A percentile compares a stretch with the other conserved stretches of the same genome.
Evolutionary conservation across 2,797 vertebrate genomes (phyloP).

Genomic region (Anisognathus igniventris): DNA sequence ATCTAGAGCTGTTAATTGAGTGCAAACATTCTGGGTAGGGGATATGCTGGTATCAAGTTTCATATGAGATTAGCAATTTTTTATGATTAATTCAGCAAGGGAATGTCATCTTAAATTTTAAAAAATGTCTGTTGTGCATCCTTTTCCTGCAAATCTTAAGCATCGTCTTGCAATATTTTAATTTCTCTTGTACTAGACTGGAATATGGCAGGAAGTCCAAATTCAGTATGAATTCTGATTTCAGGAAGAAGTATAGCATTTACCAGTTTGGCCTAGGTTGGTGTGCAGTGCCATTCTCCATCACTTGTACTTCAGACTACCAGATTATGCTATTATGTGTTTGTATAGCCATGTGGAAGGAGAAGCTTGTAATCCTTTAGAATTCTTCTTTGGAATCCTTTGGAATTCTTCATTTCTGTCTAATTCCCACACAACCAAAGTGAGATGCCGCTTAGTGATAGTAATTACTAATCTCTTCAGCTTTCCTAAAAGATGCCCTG

Average conservation of each 20-base stretch:
- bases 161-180: background rate
- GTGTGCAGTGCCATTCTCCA: background rate
- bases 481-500: background rate
- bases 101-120: constrained; percentile 19
- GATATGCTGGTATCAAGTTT: constrained; percentile 11
- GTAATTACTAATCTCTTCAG: background rate
- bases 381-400: background rate
- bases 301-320: background rate
- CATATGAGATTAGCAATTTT: constrained; percentile 16
- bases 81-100: constrained; percentile 11
- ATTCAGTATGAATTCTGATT: background rate
- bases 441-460: background rate
- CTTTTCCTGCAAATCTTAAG: background rate
- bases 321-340: background rate
- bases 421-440: background rate
- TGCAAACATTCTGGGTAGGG: background rate
- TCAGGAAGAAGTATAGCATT: background rate
- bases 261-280: background rate
- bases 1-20: background rate
- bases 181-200: background rate
- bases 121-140: background rate
- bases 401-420: background rate
- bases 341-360: background rate
- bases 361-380: background rate
- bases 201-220: background rate